Evolutionary conservation across 2,888 invertebrate genomes (phyloP), one percentile per base, ranked within the genome.

Genomic region (Napeogenes sylphis): DNA sequence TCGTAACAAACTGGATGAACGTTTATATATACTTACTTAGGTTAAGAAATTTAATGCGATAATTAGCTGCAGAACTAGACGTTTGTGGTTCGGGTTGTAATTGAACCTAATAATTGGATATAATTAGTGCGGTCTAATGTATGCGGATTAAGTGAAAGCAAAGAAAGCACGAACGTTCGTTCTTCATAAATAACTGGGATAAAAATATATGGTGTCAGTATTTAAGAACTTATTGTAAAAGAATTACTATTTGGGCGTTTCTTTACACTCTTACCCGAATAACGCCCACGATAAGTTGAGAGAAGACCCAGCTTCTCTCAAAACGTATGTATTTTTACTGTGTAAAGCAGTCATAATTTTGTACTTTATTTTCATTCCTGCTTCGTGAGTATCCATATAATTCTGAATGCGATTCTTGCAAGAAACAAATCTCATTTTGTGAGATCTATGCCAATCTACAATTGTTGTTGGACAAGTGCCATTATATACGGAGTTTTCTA

Each of bases 31-130:
- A 76, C 87, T 82, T 78, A 91, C 91, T 83, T 90, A 1, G 93
- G 92, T 60, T n/a, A n/a, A n/a, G n/a, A 93, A 79, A 73, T 92
- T 83, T 59, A 93, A 76, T 8, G 92, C 93, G 66, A 87, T 81
- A 56, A 92, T 83, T 61, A 93, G 75, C 68, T 92, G 87, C 65
- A 92, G 77, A 4, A 91, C 87, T 63, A 92, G 84, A 13, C 89
- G 85, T 70, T 91, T 85, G 58, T 87, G 74, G 65, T 90, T 87
- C 3, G 81, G 80, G 68, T 91, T 91, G 62, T 81, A 81, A 66
- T 82, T 83, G 65, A 90, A 91, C 63, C 79, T 76, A 51, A 89
- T 82, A 30, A 85, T 65, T 0, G 87, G 78, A 64, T 91, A 85
- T 58, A 75, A n/a, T 87, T 90, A 51, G 90, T 83, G 53, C 82